Evolutionary conservation across 2,113 vertebrate species (phyloP).

Genomic region (Xiphophorus couchianus): DNA sequence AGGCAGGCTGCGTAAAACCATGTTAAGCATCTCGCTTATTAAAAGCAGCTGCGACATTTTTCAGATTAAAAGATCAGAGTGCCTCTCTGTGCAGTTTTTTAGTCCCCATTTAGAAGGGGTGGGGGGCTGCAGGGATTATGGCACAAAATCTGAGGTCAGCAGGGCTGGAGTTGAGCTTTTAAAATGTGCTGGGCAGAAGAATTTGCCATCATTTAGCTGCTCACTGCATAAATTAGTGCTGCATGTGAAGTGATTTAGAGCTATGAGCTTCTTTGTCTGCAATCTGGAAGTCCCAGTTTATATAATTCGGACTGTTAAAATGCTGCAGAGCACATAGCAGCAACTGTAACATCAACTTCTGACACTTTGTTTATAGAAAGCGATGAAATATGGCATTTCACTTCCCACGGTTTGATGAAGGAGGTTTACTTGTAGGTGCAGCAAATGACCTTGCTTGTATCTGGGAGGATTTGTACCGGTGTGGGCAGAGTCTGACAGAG

Average conservation of each 20-base stretch:
- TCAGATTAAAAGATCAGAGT: not conserved
- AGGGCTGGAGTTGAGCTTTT: slow-evolving; percentile 20
- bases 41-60: not conserved
- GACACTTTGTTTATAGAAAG: too few relatives aligned
- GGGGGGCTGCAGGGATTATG: slow-evolving; percentile 37
- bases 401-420: slow-evolving; percentile 3
- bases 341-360: not conserved
- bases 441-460: not conserved
- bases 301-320: not conserved
- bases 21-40: not conserved
- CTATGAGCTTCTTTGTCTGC: slow-evolving; percentile 41
- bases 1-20: not conserved
- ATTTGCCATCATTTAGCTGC: slow-evolving; percentile 55
- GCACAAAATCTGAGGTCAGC: slow-evolving; percentile 36
- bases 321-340: not conserved
- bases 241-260: slow-evolving; percentile 45
- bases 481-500: not conserved
- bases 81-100: slow-evolving; percentile 8
- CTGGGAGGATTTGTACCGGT: not conserved
- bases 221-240: slow-evolving; percentile 29
- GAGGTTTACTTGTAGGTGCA: not conserved
- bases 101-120: slow-evolving; percentile 1
- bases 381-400: not conserved
- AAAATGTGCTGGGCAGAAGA: slow-evolving; percentile 31
- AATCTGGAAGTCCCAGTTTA: slow-evolving; percentile 24